These are phyloP conservation scores for Azemiops feae DNA, from an alignment of 2,113 vertebrate genomes.

Conservation along the genomic window DNA sequence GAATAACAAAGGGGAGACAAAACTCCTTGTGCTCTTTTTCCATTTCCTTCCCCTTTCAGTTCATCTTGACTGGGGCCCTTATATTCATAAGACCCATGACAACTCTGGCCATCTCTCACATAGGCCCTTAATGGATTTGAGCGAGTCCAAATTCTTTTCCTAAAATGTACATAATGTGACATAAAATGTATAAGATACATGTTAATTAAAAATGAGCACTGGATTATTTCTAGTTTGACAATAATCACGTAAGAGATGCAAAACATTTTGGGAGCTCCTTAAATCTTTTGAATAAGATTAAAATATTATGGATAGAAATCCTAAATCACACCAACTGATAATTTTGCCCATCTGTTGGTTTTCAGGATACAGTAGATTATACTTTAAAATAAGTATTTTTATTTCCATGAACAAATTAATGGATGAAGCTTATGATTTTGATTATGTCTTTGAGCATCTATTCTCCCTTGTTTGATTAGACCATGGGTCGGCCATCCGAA, in stretches of 20 bases:
- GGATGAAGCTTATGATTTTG: not conserved
- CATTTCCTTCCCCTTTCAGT: not conserved
- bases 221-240: not conserved
- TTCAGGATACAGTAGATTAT: too few species aligned
- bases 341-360: not conserved
- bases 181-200: not conserved
- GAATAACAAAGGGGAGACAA: not conserved
- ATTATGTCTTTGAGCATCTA: fast-evolving
- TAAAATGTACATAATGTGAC: not conserved
- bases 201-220: not conserved
- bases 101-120: not conserved
- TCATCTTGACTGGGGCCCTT: not conserved
- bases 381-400: not conserved
- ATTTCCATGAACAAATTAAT: not conserved
- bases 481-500: too few species aligned
- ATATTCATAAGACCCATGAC: not conserved
- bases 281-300: not conserved
- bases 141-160: not conserved
- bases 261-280: not conserved
- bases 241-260: not conserved
- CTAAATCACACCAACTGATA: fast-evolving
- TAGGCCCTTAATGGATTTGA: not conserved
- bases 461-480: fast-evolving
- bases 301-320: not conserved
- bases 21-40: not conserved